phyloP scores from a whole-genome alignment of 2,797 vertebrate genomes.

The Dallia pectoralis region DNA sequence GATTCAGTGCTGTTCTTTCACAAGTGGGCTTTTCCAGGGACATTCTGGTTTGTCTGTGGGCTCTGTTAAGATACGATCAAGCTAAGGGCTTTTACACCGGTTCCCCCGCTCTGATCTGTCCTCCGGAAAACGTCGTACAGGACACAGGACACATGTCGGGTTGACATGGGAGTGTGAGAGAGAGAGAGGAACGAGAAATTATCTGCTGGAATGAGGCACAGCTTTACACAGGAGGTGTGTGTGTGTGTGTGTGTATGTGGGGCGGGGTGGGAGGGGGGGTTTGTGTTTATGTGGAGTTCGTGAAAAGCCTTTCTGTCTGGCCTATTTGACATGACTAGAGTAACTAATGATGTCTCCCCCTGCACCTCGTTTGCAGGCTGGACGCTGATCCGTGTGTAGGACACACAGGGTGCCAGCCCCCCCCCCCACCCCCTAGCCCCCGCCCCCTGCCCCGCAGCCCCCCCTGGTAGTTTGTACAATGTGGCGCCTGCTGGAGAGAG shows the following conservation, averaged over 20 bases:
- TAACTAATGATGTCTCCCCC: conserved; percentile 62
- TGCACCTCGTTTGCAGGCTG: background rate
- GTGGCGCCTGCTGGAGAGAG: conserved; percentile 52
- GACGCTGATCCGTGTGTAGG: background rate
- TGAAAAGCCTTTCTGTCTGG: conserved; percentile 63
- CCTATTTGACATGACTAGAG: conserved; percentile 67
- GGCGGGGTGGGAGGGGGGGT: conserved; percentile 47
- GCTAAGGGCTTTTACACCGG: background rate
- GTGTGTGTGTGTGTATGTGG: too few relatives aligned
- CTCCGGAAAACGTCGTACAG: conserved; percentile 49
- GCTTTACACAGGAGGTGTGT: conserved; percentile 21
- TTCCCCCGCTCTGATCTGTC: background rate
- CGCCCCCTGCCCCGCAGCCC: too few relatives aligned
- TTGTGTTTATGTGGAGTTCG: conserved; percentile 64
- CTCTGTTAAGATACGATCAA: background rate
- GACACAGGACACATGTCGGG: conserved; percentile 9
- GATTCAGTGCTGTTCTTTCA: background rate
- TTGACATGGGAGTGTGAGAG: background rate
- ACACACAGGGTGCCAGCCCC: background rate
- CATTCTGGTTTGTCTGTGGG: background rate
- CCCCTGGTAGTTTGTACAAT: conserved; percentile 42
- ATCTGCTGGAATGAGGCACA: background rate
- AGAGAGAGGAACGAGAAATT: background rate
- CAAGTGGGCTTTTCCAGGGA: background rate
- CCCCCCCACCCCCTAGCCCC: background rate